phyloP scores from a whole-genome alignment of 1,140 invertebrate species.

The Ruditapes philippinarum region DNA sequence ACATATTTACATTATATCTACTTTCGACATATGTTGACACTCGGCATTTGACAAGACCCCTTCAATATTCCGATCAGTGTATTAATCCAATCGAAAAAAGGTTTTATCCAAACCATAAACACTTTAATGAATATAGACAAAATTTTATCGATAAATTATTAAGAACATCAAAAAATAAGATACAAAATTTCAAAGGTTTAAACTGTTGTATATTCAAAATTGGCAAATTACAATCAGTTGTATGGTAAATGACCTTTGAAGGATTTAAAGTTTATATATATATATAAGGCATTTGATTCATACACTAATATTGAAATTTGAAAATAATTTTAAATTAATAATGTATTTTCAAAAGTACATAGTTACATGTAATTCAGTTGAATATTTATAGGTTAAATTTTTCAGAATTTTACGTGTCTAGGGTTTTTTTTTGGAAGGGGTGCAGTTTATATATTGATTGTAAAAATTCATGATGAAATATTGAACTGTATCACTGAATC shows the following conservation, averaged over 20 bases:
- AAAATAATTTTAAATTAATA: too few species aligned
- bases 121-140: conserved; percentile 27
- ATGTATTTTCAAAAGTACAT: too few species aligned
- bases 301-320: not conserved
- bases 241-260: conserved; percentile 19
- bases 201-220: conserved; percentile 29
- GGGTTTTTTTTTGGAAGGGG: too few species aligned
- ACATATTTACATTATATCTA: too few species aligned
- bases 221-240: conserved; percentile 8
- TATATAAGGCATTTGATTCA: too few species aligned
- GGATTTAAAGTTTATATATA: conserved; percentile 16
- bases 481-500: too few species aligned
- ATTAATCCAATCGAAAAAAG: not conserved
- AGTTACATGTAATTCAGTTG: too few species aligned
- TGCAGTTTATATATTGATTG: too few species aligned
- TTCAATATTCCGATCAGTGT: not conserved
- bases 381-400: too few species aligned
- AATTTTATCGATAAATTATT: conserved; percentile 36
- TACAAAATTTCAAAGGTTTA: conserved; percentile 31
- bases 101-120: conserved; percentile 22
- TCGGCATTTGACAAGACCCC: not conserved
- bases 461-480: too few species aligned
- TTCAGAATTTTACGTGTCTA: too few species aligned
- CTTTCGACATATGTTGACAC: too few species aligned
- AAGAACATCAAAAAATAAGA: conserved; percentile 6